Percentiles rank a stretch among this genome's conserved stretches.
Conservation (phyloP, 53 echinoderm and acorn worm genomes). For the Astropecten irregularis region DNA sequence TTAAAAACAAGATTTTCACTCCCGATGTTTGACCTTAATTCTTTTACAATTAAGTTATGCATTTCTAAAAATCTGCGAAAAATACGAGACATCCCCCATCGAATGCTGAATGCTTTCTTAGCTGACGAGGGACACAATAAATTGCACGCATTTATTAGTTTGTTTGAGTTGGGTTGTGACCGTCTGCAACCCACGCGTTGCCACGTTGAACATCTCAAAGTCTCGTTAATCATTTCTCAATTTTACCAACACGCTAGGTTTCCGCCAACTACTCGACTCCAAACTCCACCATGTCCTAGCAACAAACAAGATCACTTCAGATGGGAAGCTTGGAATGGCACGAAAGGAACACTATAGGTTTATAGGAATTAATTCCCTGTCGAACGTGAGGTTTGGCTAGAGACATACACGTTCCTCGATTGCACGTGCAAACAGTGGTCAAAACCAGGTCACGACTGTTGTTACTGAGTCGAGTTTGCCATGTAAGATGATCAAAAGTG, state of each 20-base stretch:
- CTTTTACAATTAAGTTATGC: too few species aligned
- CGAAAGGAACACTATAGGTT: not conserved
- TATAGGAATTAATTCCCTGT: not conserved
- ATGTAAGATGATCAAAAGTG: too few species aligned
- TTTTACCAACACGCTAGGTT: not conserved
- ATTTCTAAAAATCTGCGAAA: too few species aligned
- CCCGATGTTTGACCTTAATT: too few species aligned
- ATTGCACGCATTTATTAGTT: too few species aligned
- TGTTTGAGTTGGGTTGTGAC: too few species aligned
- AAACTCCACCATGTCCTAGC: not conserved
- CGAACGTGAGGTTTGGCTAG: not conserved
- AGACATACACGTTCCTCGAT: conserved; percentile 3
- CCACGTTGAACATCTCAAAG: not conserved
- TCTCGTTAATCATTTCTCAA: not conserved
- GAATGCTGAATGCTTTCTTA: too few species aligned
- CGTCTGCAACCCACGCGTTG: too few species aligned
- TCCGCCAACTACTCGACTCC: not conserved
- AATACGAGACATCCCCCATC: too few species aligned
- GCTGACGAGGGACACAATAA: too few species aligned
- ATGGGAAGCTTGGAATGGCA: not conserved
- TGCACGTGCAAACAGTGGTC: not conserved
- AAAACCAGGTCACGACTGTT: not conserved
- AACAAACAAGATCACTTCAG: not conserved
- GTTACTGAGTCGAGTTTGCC: too few species aligned
- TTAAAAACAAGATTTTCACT: too few species aligned